Conservation (phyloP, 2,888 invertebrate genomes). For the Parasteatoda lunata region DNA sequence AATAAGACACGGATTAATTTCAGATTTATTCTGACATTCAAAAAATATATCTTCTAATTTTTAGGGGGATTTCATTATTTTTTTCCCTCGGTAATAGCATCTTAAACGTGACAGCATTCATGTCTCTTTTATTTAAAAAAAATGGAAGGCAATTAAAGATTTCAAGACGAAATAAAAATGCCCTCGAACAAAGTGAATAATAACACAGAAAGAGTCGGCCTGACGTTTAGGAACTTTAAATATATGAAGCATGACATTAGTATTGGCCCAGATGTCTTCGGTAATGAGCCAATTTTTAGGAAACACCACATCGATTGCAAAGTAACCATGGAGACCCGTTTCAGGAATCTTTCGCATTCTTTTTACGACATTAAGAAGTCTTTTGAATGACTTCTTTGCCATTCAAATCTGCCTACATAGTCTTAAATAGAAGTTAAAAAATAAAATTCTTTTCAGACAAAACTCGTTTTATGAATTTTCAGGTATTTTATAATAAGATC, state of each 20-base stretch:
- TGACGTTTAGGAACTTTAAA: slow-evolving; percentile 58
- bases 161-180: slow-evolving; percentile 2
- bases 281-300: slow-evolving; percentile 66
- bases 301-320: slow-evolving; percentile 52
- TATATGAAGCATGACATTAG: slow-evolving; percentile 64
- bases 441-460: no score
- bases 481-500: no score
- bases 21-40: no score
- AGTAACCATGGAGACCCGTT: slow-evolving; percentile 50
- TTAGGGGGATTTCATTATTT: no score
- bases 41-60: no score
- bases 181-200: slow-evolving; percentile 10
- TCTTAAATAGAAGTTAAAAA: no score
- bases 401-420: no score
- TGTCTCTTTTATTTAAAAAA: not conserved
- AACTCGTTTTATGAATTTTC: no score
- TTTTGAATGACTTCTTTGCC: not conserved
- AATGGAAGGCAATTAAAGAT: slow-evolving; percentile 28
- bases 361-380: slow-evolving; percentile 31
- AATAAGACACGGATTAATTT: no score
- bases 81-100: no score
- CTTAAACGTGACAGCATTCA: no score
- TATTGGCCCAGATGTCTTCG: slow-evolving; percentile 58
- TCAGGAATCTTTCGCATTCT: slow-evolving; percentile 16
- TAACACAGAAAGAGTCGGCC: not conserved